Evolutionary conservation across 2,888 invertebrate species (phyloP).

Genomic region (Venusia cambrica): DNA sequence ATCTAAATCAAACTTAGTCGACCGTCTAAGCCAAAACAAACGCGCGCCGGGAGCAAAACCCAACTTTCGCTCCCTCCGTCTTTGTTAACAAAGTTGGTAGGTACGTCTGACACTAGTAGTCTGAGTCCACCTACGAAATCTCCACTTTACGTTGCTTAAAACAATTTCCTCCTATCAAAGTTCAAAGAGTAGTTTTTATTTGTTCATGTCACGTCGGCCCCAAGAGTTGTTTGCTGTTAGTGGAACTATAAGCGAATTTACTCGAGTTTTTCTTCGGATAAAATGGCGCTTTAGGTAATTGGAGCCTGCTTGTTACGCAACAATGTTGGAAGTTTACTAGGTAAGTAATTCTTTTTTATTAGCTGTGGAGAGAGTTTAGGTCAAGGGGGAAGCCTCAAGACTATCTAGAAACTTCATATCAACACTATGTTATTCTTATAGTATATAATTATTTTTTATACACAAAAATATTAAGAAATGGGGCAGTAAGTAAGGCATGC

Average conservation of each 20-base stretch:
- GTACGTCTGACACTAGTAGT: conserved; percentile 34
- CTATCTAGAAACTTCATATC: too few relatives aligned
- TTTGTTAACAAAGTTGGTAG: conserved; percentile 34
- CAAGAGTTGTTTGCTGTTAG: conserved; percentile 61
- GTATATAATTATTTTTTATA: too few relatives aligned
- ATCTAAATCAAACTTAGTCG: conserved; percentile 20
- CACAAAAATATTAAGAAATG: too few relatives aligned
- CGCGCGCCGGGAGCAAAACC: conserved; percentile 13
- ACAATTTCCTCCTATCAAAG: conserved; percentile 68
- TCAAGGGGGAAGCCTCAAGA: too few relatives aligned
- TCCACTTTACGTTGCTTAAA: conserved; percentile 59
- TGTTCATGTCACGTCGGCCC: conserved; percentile 63
- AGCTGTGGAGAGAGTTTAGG: too few relatives aligned
- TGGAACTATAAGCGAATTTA: conserved; percentile 65
- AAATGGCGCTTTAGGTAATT: conserved; percentile 34
- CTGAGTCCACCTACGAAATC: conserved; percentile 58
- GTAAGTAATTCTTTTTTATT: too few relatives aligned
- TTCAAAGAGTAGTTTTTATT: conserved; percentile 62
- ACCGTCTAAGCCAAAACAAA: conserved; percentile 22
- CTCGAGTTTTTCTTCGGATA: conserved; percentile 44
- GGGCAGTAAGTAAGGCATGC: too few relatives aligned
- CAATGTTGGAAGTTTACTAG: too few relatives aligned
- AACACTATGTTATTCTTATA: too few relatives aligned
- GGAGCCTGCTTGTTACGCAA: background rate
- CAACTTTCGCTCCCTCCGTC: conserved; percentile 20